phyloP scores from a whole-genome alignment of 2,888 invertebrate genomes.

The Sarcophaga subvicina region DNA sequence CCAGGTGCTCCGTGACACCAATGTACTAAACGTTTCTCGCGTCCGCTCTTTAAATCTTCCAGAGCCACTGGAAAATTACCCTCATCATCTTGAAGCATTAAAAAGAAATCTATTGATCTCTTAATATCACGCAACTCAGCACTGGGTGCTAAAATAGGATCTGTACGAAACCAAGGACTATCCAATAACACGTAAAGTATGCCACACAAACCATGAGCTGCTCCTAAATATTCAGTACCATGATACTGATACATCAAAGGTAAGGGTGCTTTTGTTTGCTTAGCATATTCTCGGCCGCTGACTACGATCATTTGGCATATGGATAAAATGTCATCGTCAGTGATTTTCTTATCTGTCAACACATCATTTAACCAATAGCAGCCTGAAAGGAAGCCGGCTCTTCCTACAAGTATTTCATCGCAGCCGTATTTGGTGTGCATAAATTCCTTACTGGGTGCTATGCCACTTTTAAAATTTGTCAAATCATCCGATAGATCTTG shows the following conservation, averaged over 20 bases:
- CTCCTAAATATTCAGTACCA: slow-evolving; percentile 83
- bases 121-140: slow-evolving; percentile 84
- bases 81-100: slow-evolving; percentile 84
- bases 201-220: slow-evolving; percentile 86
- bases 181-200: slow-evolving; percentile 87
- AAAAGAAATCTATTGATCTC: slow-evolving; percentile 85
- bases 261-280: slow-evolving; percentile 83
- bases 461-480: slow-evolving; percentile 79
- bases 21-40: slow-evolving; percentile 88
- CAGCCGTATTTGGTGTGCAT: slow-evolving; percentile 86
- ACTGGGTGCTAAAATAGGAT: slow-evolving; percentile 75
- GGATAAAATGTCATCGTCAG: slow-evolving; percentile 83
- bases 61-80: slow-evolving; percentile 91
- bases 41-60: slow-evolving; percentile 84
- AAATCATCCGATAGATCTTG: slow-evolving; percentile 81
- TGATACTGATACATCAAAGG: slow-evolving; percentile 89
- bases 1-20: slow-evolving; percentile 97
- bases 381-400: slow-evolving; percentile 92
- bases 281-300: slow-evolving; percentile 88
- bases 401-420: slow-evolving; percentile 93
- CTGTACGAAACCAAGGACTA: slow-evolving; percentile 82
- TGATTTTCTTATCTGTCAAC: slow-evolving; percentile 77
- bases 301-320: slow-evolving; percentile 87
- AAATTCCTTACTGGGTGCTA: slow-evolving; percentile 82
- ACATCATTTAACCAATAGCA: slow-evolving; percentile 86